phyloP scores from a whole-genome alignment of 2,888 invertebrate species.

The Tipula unca region DNA sequence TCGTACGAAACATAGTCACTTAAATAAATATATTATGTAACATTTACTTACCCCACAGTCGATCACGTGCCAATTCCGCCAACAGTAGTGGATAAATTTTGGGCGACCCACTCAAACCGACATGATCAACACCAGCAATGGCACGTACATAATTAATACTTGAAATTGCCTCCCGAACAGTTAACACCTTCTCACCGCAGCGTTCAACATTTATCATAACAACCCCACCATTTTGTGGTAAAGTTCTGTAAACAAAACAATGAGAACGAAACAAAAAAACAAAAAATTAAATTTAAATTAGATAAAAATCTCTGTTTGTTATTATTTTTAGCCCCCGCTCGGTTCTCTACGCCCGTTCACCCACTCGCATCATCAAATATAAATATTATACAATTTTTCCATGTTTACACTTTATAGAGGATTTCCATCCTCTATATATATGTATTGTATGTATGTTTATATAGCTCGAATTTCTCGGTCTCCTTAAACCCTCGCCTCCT shows the following conservation, averaged over 20 bases:
- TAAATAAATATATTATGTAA: background rate
- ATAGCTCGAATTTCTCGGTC: background rate
- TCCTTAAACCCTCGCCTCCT: background rate
- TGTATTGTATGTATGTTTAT: background rate
- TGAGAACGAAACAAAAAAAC: background rate
- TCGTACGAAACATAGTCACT: too few species aligned
- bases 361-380: background rate
- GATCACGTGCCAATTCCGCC: constrained; percentile 50
- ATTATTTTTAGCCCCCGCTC: background rate
- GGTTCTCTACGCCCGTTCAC: background rate
- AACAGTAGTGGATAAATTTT: constrained; percentile 50
- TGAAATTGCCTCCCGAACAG: constrained; percentile 43
- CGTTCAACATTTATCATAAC: constrained; percentile 55
- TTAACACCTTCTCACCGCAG: constrained; percentile 38
- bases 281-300: constrained; percentile 2
- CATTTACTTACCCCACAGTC: constrained; percentile 44
- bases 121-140: constrained; percentile 56
- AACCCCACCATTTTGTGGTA: constrained; percentile 49
- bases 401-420: background rate
- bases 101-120: constrained; percentile 50
- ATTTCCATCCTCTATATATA: background rate
- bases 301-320: constrained; percentile 14
- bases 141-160: constrained; percentile 58
- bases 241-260: constrained; percentile 29
- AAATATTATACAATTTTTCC: background rate